These are phyloP conservation scores for Pterobdella sp. DNA, from an alignment of 2,888 invertebrate genomes.

Conservation along the genomic window DNA sequence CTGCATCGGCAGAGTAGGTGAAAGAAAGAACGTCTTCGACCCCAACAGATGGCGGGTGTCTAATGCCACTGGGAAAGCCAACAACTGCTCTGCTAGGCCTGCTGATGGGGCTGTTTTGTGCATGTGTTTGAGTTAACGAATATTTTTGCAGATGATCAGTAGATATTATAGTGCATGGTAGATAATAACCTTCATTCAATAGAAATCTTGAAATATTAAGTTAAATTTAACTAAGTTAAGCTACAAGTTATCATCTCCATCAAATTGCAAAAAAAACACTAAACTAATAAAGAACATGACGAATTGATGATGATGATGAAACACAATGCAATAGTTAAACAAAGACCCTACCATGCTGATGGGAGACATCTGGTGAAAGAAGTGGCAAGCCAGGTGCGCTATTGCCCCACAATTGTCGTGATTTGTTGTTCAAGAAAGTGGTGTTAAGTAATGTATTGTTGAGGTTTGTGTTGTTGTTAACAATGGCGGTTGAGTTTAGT, in stretches of 20 bases:
- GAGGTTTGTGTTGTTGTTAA: slow-evolving; percentile 9
- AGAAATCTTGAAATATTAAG: too few species aligned
- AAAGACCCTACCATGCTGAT: not conserved
- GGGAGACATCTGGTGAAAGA: not conserved
- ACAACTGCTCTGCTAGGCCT: slow-evolving; percentile 37
- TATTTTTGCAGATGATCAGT: slow-evolving; percentile 78
- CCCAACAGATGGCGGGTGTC: slow-evolving; percentile 4
- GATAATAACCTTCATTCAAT: too few species aligned
- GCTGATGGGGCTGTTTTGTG: slow-evolving; percentile 64
- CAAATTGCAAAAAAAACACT: too few species aligned
- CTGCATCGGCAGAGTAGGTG: not conserved
- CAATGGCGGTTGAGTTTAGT: not conserved
- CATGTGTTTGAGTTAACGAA: slow-evolving; percentile 74
- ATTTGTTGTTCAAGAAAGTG: not conserved
- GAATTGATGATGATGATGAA: not conserved
- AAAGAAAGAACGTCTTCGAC: slow-evolving; percentile 16
- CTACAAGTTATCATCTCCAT: too few species aligned
- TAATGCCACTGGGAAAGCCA: slow-evolving; percentile 17
- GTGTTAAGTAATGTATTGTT: not conserved
- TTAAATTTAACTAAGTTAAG: too few species aligned
- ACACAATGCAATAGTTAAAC: not conserved
- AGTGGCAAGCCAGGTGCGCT: not conserved
- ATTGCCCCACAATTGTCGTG: not conserved
- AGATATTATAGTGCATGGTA: not conserved
- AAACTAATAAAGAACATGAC: too few species aligned